These are phyloP conservation scores for Eustalomyia histrio DNA, from an alignment of 2,888 invertebrate species.

Conservation along the genomic window DNA sequence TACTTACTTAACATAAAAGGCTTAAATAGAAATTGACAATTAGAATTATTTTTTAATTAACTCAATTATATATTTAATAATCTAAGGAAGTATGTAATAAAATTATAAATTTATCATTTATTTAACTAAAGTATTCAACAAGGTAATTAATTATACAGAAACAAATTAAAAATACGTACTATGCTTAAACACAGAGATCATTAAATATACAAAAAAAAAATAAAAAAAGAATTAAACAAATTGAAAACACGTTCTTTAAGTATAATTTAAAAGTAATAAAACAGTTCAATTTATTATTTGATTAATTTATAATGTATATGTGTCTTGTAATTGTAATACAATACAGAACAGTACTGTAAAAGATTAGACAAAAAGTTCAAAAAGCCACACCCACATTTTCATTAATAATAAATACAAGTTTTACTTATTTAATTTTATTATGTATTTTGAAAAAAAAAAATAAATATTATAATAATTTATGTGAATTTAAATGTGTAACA, in stretches of 20 bases:
- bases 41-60: neutral
- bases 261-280: neutral
- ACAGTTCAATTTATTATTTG: neutral
- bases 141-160: conserved; percentile 1
- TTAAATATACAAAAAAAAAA: neutral
- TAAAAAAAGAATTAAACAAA: neutral
- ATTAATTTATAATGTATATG: neutral
- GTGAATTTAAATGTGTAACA: conserved; percentile 42
- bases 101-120: neutral
- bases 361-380: neutral
- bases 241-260: conserved; percentile 6
- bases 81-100: neutral
- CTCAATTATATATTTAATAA: neutral
- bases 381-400: conserved; percentile 2
- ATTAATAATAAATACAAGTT: neutral
- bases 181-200: neutral
- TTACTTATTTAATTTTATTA: neutral
- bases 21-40: too few species aligned
- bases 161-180: neutral
- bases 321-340: neutral
- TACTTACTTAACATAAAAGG: too few species aligned
- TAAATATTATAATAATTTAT: conserved; percentile 35
- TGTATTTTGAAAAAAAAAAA: too few species aligned
- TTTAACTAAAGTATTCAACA: neutral
- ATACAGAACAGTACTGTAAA: neutral